phyloP scores from a whole-genome alignment of 2,113 vertebrate species.

The Albula glossodonta region DNA sequence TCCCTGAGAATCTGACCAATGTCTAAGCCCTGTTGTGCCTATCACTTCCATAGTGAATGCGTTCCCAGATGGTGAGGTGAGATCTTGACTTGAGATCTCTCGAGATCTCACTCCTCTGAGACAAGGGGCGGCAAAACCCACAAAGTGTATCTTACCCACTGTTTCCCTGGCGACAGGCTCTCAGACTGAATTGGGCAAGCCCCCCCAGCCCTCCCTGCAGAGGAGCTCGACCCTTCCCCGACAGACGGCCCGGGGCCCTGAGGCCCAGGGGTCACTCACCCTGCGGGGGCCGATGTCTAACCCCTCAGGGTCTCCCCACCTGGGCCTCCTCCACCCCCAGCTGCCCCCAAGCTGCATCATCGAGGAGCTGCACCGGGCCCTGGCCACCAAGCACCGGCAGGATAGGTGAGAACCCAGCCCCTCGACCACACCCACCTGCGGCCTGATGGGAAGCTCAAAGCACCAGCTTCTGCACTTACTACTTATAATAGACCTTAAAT shows the following conservation, averaged over 20 bases:
- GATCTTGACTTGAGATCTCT: no score
- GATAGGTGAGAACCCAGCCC: slow-evolving; percentile 75
- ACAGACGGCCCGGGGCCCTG: slow-evolving; percentile 72
- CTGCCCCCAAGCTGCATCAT: slow-evolving; percentile 94
- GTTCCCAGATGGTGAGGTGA: no score
- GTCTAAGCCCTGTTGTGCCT: no score
- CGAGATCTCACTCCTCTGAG: no score
- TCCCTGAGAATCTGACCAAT: no score
- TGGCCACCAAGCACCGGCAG: slow-evolving; percentile 94
- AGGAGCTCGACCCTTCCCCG: slow-evolving; percentile 76
- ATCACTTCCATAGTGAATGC: no score
- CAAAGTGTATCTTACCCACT: not conserved
- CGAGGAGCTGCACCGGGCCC: slow-evolving; percentile 90
- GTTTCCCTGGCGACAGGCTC: slow-evolving; percentile 47
- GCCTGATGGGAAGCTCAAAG: not conserved
- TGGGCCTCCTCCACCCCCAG: slow-evolving; percentile 78
- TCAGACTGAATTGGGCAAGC: slow-evolving; percentile 69
- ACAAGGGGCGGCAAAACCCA: not conserved
- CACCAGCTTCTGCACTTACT: no score
- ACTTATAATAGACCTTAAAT: no score
- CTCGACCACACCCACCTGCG: not conserved
- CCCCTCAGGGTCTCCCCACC: slow-evolving; percentile 87
- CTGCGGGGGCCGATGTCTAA: slow-evolving; percentile 80
- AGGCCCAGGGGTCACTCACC: slow-evolving; percentile 40
- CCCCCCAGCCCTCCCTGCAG: slow-evolving; percentile 73